Conservation (phyloP, 1,140 invertebrate genomes). For the Scaptodrosophila lebanonensis region DNA sequence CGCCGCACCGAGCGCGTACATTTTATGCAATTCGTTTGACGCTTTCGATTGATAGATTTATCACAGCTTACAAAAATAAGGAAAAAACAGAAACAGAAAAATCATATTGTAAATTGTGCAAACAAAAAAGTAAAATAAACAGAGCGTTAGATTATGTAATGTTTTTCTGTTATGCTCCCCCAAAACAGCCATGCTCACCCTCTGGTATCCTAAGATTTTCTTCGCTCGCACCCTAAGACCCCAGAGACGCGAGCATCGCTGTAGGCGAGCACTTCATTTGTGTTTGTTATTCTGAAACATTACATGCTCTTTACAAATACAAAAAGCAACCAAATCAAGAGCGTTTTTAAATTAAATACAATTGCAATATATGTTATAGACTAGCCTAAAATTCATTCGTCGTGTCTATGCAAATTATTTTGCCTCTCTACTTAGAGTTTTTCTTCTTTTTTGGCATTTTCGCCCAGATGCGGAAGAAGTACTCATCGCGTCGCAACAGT, state of each 20-base stretch:
- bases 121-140: constrained; percentile 46
- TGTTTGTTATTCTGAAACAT: constrained; percentile 20
- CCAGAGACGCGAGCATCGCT: constrained; percentile 40
- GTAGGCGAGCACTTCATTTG: neutral
- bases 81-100: constrained; percentile 39
- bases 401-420: neutral
- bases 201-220: constrained; percentile 52
- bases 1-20: neutral
- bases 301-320: constrained; percentile 58
- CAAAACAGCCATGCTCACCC: constrained; percentile 44
- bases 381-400: constrained; percentile 52
- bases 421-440: constrained; percentile 56
- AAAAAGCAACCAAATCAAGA: constrained; percentile 53
- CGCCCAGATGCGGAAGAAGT: constrained; percentile 90
- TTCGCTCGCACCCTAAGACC: constrained; percentile 61
- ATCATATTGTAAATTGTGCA: constrained; percentile 50
- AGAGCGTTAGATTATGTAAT: constrained; percentile 49
- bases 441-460: constrained; percentile 69
- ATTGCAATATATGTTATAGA: constrained; percentile 64
- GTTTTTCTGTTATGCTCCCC: constrained; percentile 1
- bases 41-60: constrained; percentile 72
- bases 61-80: constrained; percentile 72
- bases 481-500: constrained; percentile 90
- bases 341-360: constrained; percentile 44
- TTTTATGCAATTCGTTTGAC: constrained; percentile 47